A percentile compares a stretch with the other conserved stretches of the same genome.
These are phyloP conservation scores for Bettongia penicillata DNA, from an alignment of 2,113 vertebrate genomes.

Conservation along the genomic window DNA sequence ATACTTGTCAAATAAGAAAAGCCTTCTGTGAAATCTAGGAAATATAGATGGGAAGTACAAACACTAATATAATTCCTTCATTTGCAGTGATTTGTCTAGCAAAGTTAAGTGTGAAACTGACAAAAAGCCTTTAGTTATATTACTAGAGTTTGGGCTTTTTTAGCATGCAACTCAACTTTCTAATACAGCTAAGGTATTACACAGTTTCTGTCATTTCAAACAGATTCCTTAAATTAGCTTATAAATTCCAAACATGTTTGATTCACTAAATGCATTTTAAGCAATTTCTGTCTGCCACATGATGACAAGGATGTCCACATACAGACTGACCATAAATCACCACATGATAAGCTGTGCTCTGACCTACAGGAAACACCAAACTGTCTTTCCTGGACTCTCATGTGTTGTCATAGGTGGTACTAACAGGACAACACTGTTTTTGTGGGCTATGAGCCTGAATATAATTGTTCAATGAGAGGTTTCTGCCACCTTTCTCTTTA, in stretches of 20 bases:
- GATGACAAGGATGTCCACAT: background rate
- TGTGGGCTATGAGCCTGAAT: background rate
- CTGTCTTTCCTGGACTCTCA: background rate
- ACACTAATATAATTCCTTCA: conserved; percentile 21
- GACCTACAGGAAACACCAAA: background rate
- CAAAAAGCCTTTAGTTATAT: conserved; percentile 4
- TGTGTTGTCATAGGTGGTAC: background rate
- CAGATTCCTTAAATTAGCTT: background rate
- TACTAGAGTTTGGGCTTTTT: background rate
- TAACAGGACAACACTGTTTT: background rate
- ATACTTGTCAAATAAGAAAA: background rate
- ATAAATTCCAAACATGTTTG: background rate
- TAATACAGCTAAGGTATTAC: background rate
- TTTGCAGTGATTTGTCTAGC: conserved; percentile 27
- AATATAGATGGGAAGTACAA: conserved; percentile 11
- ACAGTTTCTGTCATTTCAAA: background rate
- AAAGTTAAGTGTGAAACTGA: conserved; percentile 29
- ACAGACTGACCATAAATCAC: background rate
- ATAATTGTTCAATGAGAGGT: background rate
- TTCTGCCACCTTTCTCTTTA: background rate
- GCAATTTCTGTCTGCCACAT: background rate
- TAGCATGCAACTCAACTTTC: background rate
- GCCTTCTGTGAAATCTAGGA: background rate
- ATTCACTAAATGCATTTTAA: background rate
- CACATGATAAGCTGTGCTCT: background rate